These are phyloP conservation scores for Botia almorhae DNA, from an alignment of 2,797 vertebrate genomes.

Conservation along the genomic window DNA sequence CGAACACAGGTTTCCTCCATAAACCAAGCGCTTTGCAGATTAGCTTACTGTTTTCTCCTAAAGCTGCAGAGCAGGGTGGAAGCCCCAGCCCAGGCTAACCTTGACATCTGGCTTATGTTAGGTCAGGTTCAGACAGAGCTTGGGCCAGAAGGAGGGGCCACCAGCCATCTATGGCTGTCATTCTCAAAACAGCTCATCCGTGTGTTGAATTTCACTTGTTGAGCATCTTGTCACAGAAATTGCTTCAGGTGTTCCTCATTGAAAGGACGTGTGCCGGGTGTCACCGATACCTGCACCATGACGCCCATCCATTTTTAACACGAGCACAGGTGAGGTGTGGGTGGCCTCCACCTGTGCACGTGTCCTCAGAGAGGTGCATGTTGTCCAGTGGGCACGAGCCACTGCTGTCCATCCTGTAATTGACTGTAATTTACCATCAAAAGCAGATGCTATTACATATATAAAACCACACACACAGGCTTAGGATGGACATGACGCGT, in stretches of 20 bases:
- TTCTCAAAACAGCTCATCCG: conserved; percentile 72
- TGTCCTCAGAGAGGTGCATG: conserved; percentile 40
- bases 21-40: conserved; percentile 74
- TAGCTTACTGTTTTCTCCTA: conserved; percentile 60
- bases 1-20: conserved; percentile 59
- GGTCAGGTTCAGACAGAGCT: conserved; percentile 59
- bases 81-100: conserved; percentile 67
- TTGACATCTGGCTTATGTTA: conserved; percentile 76
- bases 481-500: conserved; percentile 66
- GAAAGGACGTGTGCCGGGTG: conserved; percentile 70
- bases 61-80: conserved; percentile 38
- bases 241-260: conserved; percentile 68
- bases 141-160: conserved; percentile 67
- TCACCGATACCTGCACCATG: conserved; percentile 64
- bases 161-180: conserved; percentile 65
- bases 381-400: conserved; percentile 43
- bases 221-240: conserved; percentile 61
- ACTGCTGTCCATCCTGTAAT: conserved; percentile 32
- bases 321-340: conserved; percentile 70
- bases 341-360: conserved; percentile 62
- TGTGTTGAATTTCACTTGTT: conserved; percentile 76
- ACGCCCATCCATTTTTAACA: conserved; percentile 84
- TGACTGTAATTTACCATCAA: conserved; percentile 20
- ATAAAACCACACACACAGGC: conserved; percentile 69
- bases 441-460: conserved; percentile 66